Conservation (phyloP, 2,113 vertebrate species). For the Clarias gariepinus region DNA sequence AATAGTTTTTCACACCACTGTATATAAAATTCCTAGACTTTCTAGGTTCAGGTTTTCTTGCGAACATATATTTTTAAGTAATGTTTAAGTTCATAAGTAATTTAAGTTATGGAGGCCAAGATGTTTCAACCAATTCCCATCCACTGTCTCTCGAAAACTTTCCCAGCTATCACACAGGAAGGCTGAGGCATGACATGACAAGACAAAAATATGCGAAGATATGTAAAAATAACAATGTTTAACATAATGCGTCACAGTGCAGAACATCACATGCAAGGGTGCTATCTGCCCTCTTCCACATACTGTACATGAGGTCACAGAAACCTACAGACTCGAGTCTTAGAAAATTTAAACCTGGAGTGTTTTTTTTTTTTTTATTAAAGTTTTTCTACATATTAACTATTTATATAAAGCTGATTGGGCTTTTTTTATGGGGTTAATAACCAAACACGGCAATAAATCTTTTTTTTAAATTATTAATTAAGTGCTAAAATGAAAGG, state of each 20-base stretch:
- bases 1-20: no score
- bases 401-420: not conserved
- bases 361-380: not conserved
- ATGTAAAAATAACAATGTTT: no score
- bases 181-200: not conserved
- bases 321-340: not conserved
- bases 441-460: not conserved
- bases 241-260: not conserved
- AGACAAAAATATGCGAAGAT: no score
- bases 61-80: not conserved
- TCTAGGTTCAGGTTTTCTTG: not conserved
- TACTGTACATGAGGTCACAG: no score
- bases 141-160: not conserved
- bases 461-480: not conserved
- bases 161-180: not conserved
- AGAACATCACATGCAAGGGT: not conserved
- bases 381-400: not conserved
- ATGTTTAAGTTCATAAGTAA: no score
- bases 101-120: not conserved
- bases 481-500: no score
- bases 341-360: not conserved
- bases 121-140: not conserved
- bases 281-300: not conserved
- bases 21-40: not conserved
- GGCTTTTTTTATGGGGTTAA: not conserved